Base-by-base conservation (phyloP, 2,113 vertebrate genomes). In the Nothocercus julius region DNA sequence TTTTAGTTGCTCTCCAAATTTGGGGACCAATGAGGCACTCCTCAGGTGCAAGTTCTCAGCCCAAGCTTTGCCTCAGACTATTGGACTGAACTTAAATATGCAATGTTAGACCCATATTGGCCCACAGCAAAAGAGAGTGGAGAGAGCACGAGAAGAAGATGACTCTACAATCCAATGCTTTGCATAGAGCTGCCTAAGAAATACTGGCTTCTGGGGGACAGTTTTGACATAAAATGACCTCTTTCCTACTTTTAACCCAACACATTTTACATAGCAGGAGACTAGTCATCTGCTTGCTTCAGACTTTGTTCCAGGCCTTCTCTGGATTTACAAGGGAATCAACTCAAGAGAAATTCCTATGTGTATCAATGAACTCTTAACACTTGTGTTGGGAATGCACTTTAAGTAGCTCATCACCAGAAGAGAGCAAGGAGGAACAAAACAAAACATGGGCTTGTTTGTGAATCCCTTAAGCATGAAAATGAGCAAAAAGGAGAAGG, bases 131-230 rank as follows among this genome's bases (percentile, higher is more conserved):
- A 44, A 77, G 14, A 72, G 24, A 70, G 63, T 34, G 32, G 5
- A 47, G 14, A 42, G 7, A 53, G 13, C 38, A 42, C 0, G 0
- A 34, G 14, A 3, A 22, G 11, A 42, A 67, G 36, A 68, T 15
- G n/a, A 68, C n/a, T 44, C 19, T 69, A 45, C 42, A 49, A 13
- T 28, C 49, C 3, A 1, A 27, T 10, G 14, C 51, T 78, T 24
- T 51, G 42, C 38, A 82, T 16, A n/a, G 61, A 56, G 63, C 49
- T 45, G 9, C 45, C 86, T 72, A 68, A 69, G 82, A 67, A 89
- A n/a, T 0, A 45, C 16, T 12, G 20, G 9, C 34, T 80, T 70
- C 32, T 22, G 0, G 0, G 49, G 32, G 25, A 14, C 0, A 1
- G 25, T 68, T 36, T 4, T 75, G 38, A 64, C 62, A 9, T 44